Conservation (phyloP, 37 sponge, comb jelly and placozoan species). For the Amphimedon queenslandica region DNA sequence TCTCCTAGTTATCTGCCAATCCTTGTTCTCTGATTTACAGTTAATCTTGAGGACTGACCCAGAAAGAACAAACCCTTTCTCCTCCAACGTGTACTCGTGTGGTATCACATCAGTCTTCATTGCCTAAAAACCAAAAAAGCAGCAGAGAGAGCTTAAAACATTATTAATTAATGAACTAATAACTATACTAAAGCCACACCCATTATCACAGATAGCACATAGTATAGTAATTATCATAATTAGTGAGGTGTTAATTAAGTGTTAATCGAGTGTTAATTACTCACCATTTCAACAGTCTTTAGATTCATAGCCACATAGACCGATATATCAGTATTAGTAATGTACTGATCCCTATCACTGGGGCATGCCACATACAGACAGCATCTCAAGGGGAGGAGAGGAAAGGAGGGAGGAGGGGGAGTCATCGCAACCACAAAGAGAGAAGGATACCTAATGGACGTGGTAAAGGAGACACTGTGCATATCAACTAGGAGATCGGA, state of each 20-base stretch:
- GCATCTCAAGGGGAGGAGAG: constrained; percentile 20
- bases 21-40: constrained; percentile 4
- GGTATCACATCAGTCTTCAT: neutral
- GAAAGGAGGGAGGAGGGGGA: constrained; percentile 2
- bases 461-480: constrained; percentile 5
- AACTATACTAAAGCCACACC: too few species aligned
- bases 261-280: neutral
- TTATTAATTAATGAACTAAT: too few species aligned
- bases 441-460: constrained; percentile 8
- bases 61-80: constrained; percentile 16
- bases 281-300: constrained; percentile 21
- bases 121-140: too few species aligned
- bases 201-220: too few species aligned
- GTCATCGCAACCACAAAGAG: constrained; percentile 34
- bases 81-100: constrained; percentile 7
- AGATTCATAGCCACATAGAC: constrained; percentile 32
- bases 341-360: neutral
- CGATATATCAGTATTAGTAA: constrained; percentile 18
- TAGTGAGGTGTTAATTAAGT: too few species aligned
- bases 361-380: constrained; percentile 24
- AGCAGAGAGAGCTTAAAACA: too few species aligned
- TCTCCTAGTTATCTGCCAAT: constrained; percentile 11
- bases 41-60: constrained; percentile 1
- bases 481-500: neutral
- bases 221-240: too few species aligned